phyloP scores from a whole-genome alignment of 1,140 invertebrate species.

The Drosophila tristis region DNA sequence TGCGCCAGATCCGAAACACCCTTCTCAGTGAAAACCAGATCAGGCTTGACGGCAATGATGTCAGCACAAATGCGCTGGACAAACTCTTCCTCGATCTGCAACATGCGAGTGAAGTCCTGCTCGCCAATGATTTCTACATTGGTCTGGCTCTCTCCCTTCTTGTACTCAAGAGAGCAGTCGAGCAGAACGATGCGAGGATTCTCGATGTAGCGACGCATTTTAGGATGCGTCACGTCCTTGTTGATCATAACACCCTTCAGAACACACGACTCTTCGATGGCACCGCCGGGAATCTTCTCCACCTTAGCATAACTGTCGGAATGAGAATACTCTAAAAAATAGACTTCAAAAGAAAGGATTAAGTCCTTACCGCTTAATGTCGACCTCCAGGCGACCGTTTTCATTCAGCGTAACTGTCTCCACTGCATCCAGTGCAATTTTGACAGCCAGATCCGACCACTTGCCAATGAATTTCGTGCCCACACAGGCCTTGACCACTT shows the following conservation, averaged over 20 bases:
- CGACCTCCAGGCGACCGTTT: slow-evolving; percentile 96
- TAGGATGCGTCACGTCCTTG: slow-evolving; percentile 99
- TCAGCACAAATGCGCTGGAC: slow-evolving; percentile 97
- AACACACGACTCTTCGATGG: slow-evolving; percentile 97
- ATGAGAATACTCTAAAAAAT: background rate
- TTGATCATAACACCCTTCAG: slow-evolving; percentile 98
- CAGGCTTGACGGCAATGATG: slow-evolving; percentile 97
- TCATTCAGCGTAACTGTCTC: slow-evolving; percentile 95
- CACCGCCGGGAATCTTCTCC: slow-evolving; percentile 98
- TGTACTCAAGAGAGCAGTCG: slow-evolving; percentile 99
- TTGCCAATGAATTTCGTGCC: slow-evolving; percentile 98
- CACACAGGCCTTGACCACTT: slow-evolving; percentile 96
- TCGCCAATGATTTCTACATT: slow-evolving; percentile 98
- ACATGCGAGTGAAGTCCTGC: slow-evolving; percentile 96
- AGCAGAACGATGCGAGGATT: slow-evolving; percentile 98
- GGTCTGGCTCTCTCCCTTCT: slow-evolving; percentile 99
- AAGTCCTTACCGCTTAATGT: slow-evolving; percentile 92
- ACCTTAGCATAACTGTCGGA: slow-evolving; percentile 93
- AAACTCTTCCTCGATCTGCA: slow-evolving; percentile 98
- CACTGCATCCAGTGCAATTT: slow-evolving; percentile 98
- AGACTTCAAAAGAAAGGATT: background rate
- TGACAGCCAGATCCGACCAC: slow-evolving; percentile 97
- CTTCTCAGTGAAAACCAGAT: slow-evolving; percentile 99
- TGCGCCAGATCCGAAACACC: slow-evolving; percentile 97
- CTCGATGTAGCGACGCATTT: slow-evolving; percentile 97